phyloP scores from a whole-genome alignment of 2,888 invertebrate species.

The Epinotia nisella region DNA sequence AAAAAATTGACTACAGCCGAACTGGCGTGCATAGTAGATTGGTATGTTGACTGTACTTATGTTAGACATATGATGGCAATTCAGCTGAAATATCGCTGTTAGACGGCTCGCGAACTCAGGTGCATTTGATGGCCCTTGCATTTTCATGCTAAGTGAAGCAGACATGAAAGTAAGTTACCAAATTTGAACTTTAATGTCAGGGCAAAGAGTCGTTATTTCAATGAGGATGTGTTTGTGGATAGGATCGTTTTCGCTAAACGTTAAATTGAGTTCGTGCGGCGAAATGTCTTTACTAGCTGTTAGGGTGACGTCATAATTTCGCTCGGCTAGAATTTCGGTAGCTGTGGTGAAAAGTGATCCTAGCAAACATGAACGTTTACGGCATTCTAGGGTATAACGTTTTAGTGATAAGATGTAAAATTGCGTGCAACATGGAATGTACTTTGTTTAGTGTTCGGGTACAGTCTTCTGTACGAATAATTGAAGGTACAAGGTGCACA shows the following conservation, averaged over 20 bases:
- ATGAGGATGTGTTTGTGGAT: background rate
- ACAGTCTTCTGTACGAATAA: background rate
- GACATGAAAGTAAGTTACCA: background rate
- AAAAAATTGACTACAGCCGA: no score
- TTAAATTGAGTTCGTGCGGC: constrained; percentile 2
- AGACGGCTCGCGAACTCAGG: constrained; percentile 67
- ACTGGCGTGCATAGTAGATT: no score
- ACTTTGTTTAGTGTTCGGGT: background rate
- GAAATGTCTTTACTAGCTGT: background rate
- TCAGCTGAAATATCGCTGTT: constrained; percentile 66
- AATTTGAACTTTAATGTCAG: background rate
- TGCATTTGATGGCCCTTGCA: constrained; percentile 62
- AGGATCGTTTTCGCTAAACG: background rate
- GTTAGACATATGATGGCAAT: constrained; percentile 51
- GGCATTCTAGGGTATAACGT: background rate
- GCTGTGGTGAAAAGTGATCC: constrained; percentile 1
- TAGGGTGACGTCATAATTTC: constrained; percentile 3
- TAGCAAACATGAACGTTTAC: background rate
- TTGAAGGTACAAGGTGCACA: background rate
- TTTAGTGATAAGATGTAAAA: background rate
- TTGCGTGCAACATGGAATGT: background rate
- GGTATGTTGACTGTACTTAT: background rate
- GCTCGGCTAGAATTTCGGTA: background rate
- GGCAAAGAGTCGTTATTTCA: background rate
- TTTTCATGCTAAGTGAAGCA: constrained; percentile 5